Evolutionary conservation across 2,113 vertebrate genomes (phyloP).

Genomic region (Xenopus laevis): DNA sequence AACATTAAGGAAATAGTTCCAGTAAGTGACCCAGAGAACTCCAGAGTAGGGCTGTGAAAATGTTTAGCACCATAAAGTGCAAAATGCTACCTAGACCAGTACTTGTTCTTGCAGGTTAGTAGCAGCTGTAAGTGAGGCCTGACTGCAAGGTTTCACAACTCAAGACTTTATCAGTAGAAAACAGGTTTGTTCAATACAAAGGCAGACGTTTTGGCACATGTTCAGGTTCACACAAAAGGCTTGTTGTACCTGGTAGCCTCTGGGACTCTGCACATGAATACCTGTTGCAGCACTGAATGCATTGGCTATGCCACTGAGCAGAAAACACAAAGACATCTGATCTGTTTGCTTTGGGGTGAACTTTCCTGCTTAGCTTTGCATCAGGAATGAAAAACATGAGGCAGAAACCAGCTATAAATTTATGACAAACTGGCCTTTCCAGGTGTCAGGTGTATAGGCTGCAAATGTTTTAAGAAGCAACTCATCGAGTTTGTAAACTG

Average conservation of each 20-base stretch:
- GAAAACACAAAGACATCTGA: conserved; percentile 36
- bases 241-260: conserved; percentile 52
- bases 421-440: not conserved
- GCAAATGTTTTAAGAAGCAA: not conserved
- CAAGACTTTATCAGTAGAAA: conserved; percentile 42
- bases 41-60: no score
- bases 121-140: conserved; percentile 50
- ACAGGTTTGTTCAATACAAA: conserved; percentile 24
- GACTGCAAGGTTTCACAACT: conserved; percentile 50
- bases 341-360: conserved; percentile 38
- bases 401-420: not conserved
- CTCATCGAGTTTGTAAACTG: no score
- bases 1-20: no score
- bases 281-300: conserved; percentile 39
- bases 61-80: no score
- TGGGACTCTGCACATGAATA: conserved; percentile 52
- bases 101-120: no score
- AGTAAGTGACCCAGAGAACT: no score
- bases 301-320: conserved; percentile 48
- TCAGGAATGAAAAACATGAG: not conserved
- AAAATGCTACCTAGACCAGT: no score
- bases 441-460: not conserved
- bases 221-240: conserved; percentile 53
- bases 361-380: conserved; percentile 14
- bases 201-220: conserved; percentile 53